Evolutionary conservation across 2,113 vertebrate species (phyloP).

Genomic region (Anoura caudifer): DNA sequence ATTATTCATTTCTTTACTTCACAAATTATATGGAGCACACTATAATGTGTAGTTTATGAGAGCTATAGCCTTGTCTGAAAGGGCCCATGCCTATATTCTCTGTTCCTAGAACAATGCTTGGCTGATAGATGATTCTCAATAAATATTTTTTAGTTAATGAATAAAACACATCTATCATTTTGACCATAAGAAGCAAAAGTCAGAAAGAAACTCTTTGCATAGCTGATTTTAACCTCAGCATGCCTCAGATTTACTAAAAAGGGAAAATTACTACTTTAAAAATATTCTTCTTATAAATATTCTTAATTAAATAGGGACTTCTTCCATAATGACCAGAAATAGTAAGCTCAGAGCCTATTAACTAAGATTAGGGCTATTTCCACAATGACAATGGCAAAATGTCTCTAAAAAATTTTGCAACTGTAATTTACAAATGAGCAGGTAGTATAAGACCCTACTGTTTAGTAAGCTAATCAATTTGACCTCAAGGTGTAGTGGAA

Average conservation of each 20-base stretch:
- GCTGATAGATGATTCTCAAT: background rate
- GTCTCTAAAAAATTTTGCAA: background rate
- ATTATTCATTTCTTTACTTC: background rate
- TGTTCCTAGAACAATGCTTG: background rate
- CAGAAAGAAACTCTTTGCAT: background rate
- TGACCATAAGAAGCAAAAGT: background rate
- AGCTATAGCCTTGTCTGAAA: background rate
- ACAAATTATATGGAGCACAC: background rate
- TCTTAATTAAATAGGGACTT: slow-evolving; percentile 2
- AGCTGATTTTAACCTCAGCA: background rate
- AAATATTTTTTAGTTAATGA: background rate
- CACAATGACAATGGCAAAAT: background rate
- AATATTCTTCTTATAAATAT: background rate
- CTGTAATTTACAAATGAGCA: background rate
- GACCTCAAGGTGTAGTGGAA: background rate
- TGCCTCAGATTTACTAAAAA: background rate
- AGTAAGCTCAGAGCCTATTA: background rate
- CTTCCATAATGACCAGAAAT: background rate
- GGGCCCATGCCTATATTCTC: background rate
- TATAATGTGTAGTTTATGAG: background rate
- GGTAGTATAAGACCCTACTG: background rate
- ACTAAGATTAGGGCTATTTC: background rate
- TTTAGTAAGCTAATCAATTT: background rate
- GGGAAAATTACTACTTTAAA: background rate
- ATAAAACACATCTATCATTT: background rate